Evolutionary conservation across 2,888 invertebrate genomes (phyloP), one percentile per base, ranked within the genome.

Genomic region (Drosophila fungiperda): DNA sequence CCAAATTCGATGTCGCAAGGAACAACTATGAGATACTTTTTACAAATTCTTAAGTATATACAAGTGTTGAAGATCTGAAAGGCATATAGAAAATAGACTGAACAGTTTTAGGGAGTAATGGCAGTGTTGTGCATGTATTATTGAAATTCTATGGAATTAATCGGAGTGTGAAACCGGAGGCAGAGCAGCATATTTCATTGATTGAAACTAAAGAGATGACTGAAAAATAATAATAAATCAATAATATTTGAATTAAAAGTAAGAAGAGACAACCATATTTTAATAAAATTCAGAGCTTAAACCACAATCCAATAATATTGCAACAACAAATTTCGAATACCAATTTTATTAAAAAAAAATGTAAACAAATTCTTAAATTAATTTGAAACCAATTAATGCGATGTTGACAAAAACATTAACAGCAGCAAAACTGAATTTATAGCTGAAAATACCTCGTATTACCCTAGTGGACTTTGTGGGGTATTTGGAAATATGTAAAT

Each of bases 401-500:
- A 23, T 23, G 23, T 23, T 23, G 23, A 23, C 23, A 23, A 23
- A 23, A 1, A 23, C 23, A 1, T 23, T 23, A 23, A 23, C 23
- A 23, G 1, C 1, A 23, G 23, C 23, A 23, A 23, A 23, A 23
- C 23, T 23, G 23, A 23, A 23, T 23, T 23, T 23, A 23, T 23
- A 23, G 23, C 23, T 23, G 23, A 23, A 23, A 23, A 23, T 23
- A 60, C 42, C 57, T 35, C 40, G 20, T 23, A 3, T 9, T 23
- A 7, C 15, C 42, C 33, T 9, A 15, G 15, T 55, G 15, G 38
- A n/a, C 17, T 7, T n/a, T 26, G 35, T 29, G 62, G 62, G 68
- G 73, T 81, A 72, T 78, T 68, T 59, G 12, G 12, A 29, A 49
- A 60, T 61, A 48, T 49, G 63, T 57, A 78, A 65, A 80, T 68